phyloP scores from a whole-genome alignment of 2,113 vertebrate species.

The Callionymus lyra region DNA sequence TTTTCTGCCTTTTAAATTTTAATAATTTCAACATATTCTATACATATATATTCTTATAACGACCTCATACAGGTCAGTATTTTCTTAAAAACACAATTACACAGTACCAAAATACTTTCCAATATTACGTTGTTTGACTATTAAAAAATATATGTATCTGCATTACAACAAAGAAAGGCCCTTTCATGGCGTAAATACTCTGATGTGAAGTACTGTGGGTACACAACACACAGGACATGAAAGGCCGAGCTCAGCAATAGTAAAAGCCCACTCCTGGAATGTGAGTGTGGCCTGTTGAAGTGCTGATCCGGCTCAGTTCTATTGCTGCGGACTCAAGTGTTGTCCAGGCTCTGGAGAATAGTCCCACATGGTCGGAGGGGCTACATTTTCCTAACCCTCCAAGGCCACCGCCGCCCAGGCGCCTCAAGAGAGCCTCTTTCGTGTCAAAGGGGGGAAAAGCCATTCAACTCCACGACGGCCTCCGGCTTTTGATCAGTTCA shows the following conservation, averaged over 20 bases:
- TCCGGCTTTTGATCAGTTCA: conserved; percentile 74
- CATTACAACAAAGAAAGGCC: too few species aligned
- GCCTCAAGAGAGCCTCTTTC: conserved; percentile 69
- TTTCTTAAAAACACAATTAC: too few species aligned
- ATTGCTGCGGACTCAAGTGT: conserved; percentile 55
- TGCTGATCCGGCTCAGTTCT: conserved; percentile 54
- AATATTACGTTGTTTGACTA: too few species aligned
- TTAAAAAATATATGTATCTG: too few species aligned
- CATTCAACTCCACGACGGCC: conserved; percentile 58
- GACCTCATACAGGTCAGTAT: too few species aligned
- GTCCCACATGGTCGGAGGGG: conserved; percentile 51
- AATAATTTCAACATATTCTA: too few species aligned
- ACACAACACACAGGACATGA: conserved; percentile 37
- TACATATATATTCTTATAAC: too few species aligned
- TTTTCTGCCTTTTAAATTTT: too few species aligned
- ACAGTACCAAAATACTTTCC: too few species aligned
- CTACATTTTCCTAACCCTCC: conserved; percentile 70
- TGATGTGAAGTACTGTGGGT: too few species aligned
- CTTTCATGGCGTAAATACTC: too few species aligned
- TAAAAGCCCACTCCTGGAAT: conserved; percentile 61
- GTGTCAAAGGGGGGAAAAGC: conserved; percentile 70
- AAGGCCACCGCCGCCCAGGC: conserved; percentile 66
- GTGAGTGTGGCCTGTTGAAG: conserved; percentile 49
- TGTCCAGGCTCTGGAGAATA: conserved; percentile 58
- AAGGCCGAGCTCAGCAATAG: conserved; percentile 41